Percentiles rank a stretch among this genome's conserved stretches.
phyloP scores from a whole-genome alignment of 2,797 vertebrate genomes.

The Alectoris magna region DNA sequence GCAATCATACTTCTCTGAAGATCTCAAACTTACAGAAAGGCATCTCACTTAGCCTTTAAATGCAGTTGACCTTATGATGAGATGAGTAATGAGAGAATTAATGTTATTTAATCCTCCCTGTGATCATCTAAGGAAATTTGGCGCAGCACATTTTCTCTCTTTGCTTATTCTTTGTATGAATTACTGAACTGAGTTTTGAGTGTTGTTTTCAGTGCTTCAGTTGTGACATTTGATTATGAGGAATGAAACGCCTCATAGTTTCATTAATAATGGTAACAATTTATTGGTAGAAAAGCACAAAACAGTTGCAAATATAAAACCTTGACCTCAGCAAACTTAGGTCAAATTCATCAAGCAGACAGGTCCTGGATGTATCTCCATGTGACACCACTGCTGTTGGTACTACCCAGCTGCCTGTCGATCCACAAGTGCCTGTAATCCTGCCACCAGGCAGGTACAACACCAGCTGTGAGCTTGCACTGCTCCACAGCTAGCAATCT shows the following conservation, averaged over 20 bases:
- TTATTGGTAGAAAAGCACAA: not conserved
- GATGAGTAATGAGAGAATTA: constrained; percentile 10
- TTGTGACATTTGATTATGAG: not conserved
- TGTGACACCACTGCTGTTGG: not conserved
- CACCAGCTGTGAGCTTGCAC: not conserved
- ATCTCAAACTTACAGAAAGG: not conserved
- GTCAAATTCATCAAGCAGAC: not conserved
- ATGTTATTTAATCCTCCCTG: constrained; percentile 3
- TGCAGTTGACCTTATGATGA: not conserved
- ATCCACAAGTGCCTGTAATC: not conserved
- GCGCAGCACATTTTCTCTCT: not conserved
- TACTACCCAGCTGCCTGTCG: not conserved
- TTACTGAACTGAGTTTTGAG: not conserved
- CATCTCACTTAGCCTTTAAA: constrained; percentile 20
- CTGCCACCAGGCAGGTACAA: not conserved
- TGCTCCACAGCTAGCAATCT: not conserved
- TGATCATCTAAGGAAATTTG: constrained; percentile 11
- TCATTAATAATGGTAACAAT: not conserved
- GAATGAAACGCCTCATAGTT: not conserved
- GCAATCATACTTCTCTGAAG: not conserved
- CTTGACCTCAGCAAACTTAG: not conserved
- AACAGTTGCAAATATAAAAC: not conserved
- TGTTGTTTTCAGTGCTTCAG: not conserved
- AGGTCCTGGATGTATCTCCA: not conserved
- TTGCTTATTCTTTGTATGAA: not conserved